phyloP scores from a whole-genome alignment of 1,140 invertebrate genomes.

The Atta colombica region DNA sequence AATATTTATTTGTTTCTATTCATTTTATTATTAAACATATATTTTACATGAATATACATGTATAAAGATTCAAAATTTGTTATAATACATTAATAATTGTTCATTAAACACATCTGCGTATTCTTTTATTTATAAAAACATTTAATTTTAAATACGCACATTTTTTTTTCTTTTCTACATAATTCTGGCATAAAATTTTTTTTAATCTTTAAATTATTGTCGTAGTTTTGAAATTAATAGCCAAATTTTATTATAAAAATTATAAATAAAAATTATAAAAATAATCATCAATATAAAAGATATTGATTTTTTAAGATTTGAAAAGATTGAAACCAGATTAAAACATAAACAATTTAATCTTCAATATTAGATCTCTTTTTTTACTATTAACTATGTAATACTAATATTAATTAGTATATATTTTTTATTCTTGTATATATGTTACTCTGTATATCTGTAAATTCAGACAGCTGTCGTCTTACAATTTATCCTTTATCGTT shows the following conservation, averaged over 20 bases:
- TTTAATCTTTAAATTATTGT: background rate
- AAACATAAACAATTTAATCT: background rate
- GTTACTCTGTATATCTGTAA: background rate
- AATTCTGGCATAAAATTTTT: background rate
- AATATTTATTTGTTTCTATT: constrained; percentile 5
- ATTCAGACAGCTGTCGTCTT: background rate
- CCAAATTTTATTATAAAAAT: constrained; percentile 17
- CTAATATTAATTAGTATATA: background rate
- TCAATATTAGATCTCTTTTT: background rate
- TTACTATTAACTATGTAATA: background rate
- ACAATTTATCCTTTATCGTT: background rate
- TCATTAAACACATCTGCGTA: background rate
- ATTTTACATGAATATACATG: background rate
- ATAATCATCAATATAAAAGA: background rate
- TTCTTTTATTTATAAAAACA: background rate
- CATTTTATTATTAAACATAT: background rate
- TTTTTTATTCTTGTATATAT: background rate
- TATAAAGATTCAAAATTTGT: background rate
- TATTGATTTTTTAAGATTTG: background rate
- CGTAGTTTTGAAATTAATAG: background rate
- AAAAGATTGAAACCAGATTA: background rate
- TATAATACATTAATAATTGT: constrained; percentile 1
- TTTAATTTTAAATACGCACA: background rate
- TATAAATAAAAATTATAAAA: background rate
- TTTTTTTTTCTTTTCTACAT: background rate